These are phyloP conservation scores for Caradrina clavipalpis DNA, from an alignment of 2,888 invertebrate species.

Conservation along the genomic window DNA sequence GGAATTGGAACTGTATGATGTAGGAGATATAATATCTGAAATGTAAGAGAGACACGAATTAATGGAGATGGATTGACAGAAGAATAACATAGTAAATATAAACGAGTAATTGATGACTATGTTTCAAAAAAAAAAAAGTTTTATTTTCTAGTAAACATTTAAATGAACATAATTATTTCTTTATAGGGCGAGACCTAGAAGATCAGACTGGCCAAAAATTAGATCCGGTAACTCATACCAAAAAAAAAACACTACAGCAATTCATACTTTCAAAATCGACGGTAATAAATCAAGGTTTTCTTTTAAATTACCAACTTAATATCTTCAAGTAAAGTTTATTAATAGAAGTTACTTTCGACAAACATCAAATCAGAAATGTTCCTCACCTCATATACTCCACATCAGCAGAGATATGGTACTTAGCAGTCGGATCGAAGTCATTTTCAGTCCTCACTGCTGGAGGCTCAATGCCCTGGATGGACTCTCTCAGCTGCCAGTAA, in stretches of 20 bases:
- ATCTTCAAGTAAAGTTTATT: neutral
- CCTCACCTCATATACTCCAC: constrained; percentile 92
- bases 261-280: no score
- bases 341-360: neutral
- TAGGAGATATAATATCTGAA: constrained; percentile 94
- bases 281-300: no score
- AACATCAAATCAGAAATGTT: neutral
- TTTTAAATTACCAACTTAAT: no score
- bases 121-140: no score
- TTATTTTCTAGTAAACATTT: no score
- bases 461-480: constrained; percentile 92
- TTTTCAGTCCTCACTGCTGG: constrained; percentile 91
- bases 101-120: no score
- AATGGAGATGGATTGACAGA: neutral
- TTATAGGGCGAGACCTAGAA: no score
- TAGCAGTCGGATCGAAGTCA: constrained; percentile 93
- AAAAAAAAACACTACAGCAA: no score
- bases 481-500: constrained; percentile 92
- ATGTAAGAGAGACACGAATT: neutral
- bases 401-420: constrained; percentile 93
- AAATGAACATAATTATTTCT: no score
- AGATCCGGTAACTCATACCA: no score
- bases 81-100: no score
- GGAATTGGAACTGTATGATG: constrained; percentile 96
- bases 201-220: no score